Base-by-base conservation (phyloP, 2,888 invertebrate genomes). In the Plagiodera versicolora region DNA sequence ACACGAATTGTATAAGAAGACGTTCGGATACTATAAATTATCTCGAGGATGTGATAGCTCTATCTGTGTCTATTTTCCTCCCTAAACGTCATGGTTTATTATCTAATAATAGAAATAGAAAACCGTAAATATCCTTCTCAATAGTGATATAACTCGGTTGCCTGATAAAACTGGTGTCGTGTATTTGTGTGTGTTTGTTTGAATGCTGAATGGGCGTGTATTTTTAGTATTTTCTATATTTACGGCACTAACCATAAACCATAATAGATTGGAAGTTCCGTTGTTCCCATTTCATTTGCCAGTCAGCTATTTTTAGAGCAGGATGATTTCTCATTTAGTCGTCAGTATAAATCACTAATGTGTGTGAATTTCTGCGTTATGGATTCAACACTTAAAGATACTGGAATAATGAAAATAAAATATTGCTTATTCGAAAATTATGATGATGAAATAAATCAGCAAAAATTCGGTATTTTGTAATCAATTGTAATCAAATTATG, bases 221-320 rank as follows among this genome's bases (percentile, higher is more conserved):
- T 61, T 64, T 64, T 64, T 64, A 56, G 61, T 56, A 56, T 55
- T 61, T 58, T 58, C 64, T 64, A 64, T 64, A 62, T 62, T 65
- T 59, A 58, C 53, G 46, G 19, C 56, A 58, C 53, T 44, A 53
- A 44, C 60, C 58, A 65, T 65, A 65, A 60, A 60, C 57, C 49
- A 60, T 62, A 64, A 58, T 61, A 60, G 57, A 64, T 64, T 61
- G 56, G 54, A 61, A 56, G 59, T 47, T 64, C 59, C 55, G 61
- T 64, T 64, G 61, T 64, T 64, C 57, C 44, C 60, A 55, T 64
- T 64, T 61, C 58, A 64, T 64, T 64, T 35, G 52, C 35, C 51
- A 50, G 45, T 10, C 16, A 20, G 49, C 45, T 64, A 64, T 62
- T 60, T 61, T 58, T 62, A 62, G 61, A 45, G 9, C 44, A 24